Conservation (phyloP, 2,888 invertebrate species). For the Eristalis arbustorum region DNA sequence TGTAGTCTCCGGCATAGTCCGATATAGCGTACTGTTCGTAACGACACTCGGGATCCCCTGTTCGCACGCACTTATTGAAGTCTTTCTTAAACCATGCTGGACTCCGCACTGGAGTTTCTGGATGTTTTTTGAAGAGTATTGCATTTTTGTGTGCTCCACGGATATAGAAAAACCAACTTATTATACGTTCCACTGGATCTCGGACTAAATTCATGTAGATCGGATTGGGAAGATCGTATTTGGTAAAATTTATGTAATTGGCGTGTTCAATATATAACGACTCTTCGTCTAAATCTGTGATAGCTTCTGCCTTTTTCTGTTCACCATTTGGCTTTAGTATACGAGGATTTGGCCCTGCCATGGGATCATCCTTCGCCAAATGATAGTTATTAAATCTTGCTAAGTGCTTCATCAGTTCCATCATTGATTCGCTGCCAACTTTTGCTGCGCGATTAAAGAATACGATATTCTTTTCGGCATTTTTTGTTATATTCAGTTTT, state of each 20-base stretch:
- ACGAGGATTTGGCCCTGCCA: background rate
- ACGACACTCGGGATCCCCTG: slow-evolving; percentile 90
- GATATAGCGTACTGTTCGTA: slow-evolving; percentile 82
- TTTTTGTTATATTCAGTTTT: slow-evolving; percentile 80
- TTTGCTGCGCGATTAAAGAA: slow-evolving; percentile 96
- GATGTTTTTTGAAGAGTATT: slow-evolving; percentile 90
- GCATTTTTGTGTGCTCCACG: slow-evolving; percentile 79
- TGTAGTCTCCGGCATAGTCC: slow-evolving; percentile 89
- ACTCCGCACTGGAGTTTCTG: slow-evolving; percentile 82
- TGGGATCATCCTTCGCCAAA: slow-evolving; percentile 5
- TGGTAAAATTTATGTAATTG: slow-evolving; percentile 92
- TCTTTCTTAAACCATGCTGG: slow-evolving; percentile 82
- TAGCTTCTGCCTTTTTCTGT: slow-evolving; percentile 74
- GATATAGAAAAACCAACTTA: slow-evolving; percentile 94
- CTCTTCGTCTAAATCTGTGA: slow-evolving; percentile 87
- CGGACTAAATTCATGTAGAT: slow-evolving; percentile 93
- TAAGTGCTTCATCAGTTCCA: slow-evolving; percentile 82
- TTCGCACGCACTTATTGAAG: slow-evolving; percentile 92
- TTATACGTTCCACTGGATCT: slow-evolving; percentile 93
- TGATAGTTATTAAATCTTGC: slow-evolving; percentile 17
- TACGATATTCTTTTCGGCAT: slow-evolving; percentile 86
- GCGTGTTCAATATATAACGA: slow-evolving; percentile 93
- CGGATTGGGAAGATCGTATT: slow-evolving; percentile 88
- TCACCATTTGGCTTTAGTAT: background rate
- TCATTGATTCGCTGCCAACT: slow-evolving; percentile 93